phyloP scores from a whole-genome alignment of 2,113 vertebrate species.

The Sinocyclocheilus anshuiensis region DNA sequence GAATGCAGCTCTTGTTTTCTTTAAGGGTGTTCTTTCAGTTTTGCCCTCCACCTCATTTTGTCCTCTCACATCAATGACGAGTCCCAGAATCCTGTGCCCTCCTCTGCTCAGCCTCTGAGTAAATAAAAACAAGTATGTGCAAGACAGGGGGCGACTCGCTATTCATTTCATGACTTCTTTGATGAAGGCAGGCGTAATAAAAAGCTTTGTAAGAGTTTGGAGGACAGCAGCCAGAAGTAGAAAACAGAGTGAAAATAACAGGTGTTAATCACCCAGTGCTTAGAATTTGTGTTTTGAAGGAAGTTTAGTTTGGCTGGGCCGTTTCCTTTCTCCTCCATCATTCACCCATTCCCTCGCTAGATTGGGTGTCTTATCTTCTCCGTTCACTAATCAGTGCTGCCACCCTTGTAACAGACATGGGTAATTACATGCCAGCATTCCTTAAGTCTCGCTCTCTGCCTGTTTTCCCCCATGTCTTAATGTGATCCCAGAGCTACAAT shows the following conservation, averaged over 20 bases:
- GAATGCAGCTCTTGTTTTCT: conserved; percentile 26
- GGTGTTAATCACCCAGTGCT: conserved; percentile 13
- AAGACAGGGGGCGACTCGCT: conserved; percentile 11
- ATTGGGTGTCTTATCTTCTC: conserved; percentile 42
- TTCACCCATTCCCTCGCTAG: neutral
- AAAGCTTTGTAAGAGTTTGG: neutral
- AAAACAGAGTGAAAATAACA: conserved; percentile 15
- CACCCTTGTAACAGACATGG: conserved; percentile 25
- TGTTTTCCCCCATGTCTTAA: neutral
- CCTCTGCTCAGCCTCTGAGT: neutral
- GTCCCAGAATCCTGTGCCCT: conserved; percentile 3
- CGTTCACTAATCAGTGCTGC: conserved; percentile 33
- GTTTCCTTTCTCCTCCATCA: conserved; percentile 33
- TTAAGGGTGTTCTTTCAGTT: conserved; percentile 1
- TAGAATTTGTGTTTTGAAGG: conserved; percentile 50
- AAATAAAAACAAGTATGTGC: conserved; percentile 39
- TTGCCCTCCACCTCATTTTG: neutral
- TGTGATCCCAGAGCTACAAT: conserved; percentile 38
- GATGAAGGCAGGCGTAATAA: neutral
- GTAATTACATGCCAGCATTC: conserved; percentile 43
- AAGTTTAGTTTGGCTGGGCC: conserved; percentile 49
- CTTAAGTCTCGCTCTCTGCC: neutral
- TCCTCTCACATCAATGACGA: conserved; percentile 21
- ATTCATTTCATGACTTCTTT: conserved; percentile 30
- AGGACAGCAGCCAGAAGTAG: conserved; percentile 14